phyloP scores from a whole-genome alignment of 2,888 invertebrate species.

The Lepidochrysops patricia region DNA sequence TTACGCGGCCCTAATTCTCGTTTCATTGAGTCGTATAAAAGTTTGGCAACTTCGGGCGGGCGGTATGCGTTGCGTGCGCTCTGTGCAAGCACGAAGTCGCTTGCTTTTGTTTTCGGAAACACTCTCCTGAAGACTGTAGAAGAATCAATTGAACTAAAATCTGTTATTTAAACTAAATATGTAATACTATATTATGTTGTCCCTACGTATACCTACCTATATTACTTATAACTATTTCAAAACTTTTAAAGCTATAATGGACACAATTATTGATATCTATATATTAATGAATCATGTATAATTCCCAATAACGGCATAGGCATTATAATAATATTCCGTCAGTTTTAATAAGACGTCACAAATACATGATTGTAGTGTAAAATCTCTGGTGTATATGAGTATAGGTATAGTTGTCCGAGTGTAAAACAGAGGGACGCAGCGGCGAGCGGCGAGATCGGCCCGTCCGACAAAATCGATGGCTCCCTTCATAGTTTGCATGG shows the following conservation, averaged over 20 bases:
- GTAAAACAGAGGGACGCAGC: constrained; percentile 37
- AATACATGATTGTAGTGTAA: not conserved
- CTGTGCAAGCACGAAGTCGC: too few relatives aligned
- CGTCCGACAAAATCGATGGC: constrained; percentile 71
- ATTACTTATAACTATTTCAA: too few relatives aligned
- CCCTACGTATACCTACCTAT: too few relatives aligned
- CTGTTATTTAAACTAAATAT: too few relatives aligned
- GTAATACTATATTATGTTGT: too few relatives aligned
- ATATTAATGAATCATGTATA: too few relatives aligned
- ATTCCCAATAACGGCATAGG: too few relatives aligned
- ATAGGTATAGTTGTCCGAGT: constrained; percentile 35
- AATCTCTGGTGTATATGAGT: not conserved
- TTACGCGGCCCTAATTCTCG: not conserved
- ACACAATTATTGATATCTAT: too few relatives aligned
- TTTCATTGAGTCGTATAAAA: not conserved
- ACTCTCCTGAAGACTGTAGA: too few relatives aligned
- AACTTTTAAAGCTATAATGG: too few relatives aligned
- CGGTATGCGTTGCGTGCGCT: not conserved
- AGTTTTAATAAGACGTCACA: not conserved
- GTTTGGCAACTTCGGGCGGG: not conserved
- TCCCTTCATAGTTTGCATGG: constrained; percentile 73
- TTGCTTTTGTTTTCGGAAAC: too few relatives aligned
- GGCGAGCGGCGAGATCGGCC: constrained; percentile 55
- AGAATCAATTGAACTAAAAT: too few relatives aligned
- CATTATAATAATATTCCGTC: not conserved